Evolutionary conservation across 64 coral and sea anemone genomes (phyloP).

Genomic region (Porites australiensis): DNA sequence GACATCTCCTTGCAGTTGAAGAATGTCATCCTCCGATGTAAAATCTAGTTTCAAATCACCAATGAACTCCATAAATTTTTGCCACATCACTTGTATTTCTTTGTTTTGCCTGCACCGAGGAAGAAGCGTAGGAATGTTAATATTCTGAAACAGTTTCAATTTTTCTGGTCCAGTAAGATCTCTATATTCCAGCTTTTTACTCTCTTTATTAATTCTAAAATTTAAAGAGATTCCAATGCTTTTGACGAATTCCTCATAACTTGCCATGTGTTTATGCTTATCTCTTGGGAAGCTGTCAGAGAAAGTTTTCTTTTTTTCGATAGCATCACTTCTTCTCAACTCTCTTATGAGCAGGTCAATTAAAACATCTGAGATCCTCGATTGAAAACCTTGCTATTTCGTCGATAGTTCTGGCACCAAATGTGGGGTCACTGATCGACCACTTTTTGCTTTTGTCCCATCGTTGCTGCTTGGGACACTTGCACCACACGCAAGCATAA

Average conservation of each 20-base stretch:
- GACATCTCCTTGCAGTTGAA: constrained; percentile 12
- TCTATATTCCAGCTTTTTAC: constrained; percentile 67
- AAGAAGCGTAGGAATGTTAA: constrained; percentile 35
- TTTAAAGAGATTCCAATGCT: constrained; percentile 43
- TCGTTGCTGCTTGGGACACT: constrained; percentile 53
- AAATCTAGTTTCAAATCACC: constrained; percentile 43
- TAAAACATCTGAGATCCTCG: constrained; percentile 70
- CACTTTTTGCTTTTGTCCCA: constrained; percentile 55
- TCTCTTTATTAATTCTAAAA: constrained; percentile 50
- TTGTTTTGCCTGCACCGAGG: constrained; percentile 13
- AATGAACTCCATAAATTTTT: constrained; percentile 47
- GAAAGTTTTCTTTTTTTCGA: constrained; percentile 36
- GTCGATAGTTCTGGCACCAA: constrained; percentile 62
- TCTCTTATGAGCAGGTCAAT: constrained; percentile 74
- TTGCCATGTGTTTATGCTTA: constrained; percentile 72
- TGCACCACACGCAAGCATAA: constrained; percentile 82
- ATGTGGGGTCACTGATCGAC: constrained; percentile 46
- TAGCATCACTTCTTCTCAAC: constrained; percentile 58
- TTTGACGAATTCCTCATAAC: constrained; percentile 48
- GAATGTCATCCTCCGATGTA: background rate
- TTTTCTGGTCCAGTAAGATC: constrained; percentile 76
- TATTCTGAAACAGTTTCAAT: constrained; percentile 39
- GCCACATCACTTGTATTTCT: constrained; percentile 33
- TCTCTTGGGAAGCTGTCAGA: constrained; percentile 43
- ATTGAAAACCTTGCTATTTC: constrained; percentile 46